These are phyloP conservation scores for Chrysochloris asiatica DNA, from an alignment of 2,113 vertebrate species.

Conservation along the genomic window DNA sequence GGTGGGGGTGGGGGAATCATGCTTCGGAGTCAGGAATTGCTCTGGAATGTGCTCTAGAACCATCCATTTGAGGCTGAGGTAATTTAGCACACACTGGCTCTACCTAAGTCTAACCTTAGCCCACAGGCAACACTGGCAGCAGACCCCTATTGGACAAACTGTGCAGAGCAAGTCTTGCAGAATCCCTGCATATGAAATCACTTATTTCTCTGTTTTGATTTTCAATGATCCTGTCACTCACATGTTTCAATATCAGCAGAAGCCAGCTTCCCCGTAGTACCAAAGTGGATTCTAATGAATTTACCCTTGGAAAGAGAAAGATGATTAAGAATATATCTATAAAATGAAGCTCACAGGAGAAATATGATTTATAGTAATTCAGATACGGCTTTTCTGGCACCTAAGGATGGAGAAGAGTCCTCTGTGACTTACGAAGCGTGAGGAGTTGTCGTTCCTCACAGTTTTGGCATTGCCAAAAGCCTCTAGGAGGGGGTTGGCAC, in stretches of 20 bases:
- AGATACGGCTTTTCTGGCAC: neutral
- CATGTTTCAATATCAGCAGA: constrained; percentile 97
- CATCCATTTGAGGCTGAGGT: neutral
- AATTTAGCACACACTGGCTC: neutral
- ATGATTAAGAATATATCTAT: neutral
- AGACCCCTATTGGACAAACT: neutral
- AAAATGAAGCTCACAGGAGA: neutral
- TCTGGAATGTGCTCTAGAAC: neutral
- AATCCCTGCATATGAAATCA: neutral
- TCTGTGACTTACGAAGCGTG: constrained; percentile 83
- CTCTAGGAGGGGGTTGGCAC: no score
- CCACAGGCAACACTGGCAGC: neutral
- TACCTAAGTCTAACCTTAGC: neutral
- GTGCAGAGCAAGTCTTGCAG: neutral
- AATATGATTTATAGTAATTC: neutral
- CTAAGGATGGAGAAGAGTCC: neutral
- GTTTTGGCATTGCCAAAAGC: no score
- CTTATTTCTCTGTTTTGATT: neutral
- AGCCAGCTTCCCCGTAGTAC: constrained; percentile 92
- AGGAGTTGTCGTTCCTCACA: constrained; percentile 89
- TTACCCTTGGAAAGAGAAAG: constrained; percentile 87
- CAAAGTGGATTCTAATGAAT: constrained; percentile 97
- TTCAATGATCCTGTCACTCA: constrained; percentile 78
- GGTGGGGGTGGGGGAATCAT: no score
- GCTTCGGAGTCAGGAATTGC: constrained; percentile 10